Percentiles rank a stretch among this genome's conserved stretches.
Conservation (phyloP, 2,797 vertebrate species). For the Morelia viridis region DNA sequence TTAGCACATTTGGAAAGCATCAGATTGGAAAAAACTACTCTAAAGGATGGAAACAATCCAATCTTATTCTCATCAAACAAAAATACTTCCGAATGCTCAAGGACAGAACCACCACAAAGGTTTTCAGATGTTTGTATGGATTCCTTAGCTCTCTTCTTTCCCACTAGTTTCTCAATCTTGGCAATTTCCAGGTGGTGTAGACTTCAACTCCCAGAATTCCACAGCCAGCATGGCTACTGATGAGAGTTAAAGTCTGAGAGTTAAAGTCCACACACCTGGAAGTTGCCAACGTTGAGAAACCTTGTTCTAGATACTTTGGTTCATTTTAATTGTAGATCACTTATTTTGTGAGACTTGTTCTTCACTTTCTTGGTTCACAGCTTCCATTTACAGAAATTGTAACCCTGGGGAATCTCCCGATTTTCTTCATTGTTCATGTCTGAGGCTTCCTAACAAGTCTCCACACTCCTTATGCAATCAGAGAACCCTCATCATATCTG, state of each 20-base stretch:
- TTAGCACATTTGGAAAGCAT: background rate
- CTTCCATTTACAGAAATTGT: background rate
- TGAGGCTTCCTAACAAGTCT: no score
- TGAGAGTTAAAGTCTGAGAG: background rate
- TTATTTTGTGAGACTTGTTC: background rate
- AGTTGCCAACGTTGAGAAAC: background rate
- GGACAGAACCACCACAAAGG: background rate
- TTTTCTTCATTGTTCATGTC: background rate
- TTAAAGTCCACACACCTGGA: background rate
- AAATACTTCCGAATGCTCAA: background rate
- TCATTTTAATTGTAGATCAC: background rate
- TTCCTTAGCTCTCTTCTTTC: background rate
- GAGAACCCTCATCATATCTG: background rate
- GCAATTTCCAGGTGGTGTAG: background rate
- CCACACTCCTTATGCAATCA: background rate
- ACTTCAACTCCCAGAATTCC: background rate
- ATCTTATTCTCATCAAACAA: background rate
- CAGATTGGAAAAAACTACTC: background rate
- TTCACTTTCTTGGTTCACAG: background rate
- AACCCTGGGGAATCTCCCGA: background rate
- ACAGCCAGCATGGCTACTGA: background rate
- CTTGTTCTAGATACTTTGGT: background rate
- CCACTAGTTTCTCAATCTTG: background rate
- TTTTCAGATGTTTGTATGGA: background rate
- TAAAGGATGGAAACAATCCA: background rate